Evolutionary conservation across 2,797 vertebrate species (phyloP), one percentile per base, ranked within the genome.

Genomic region (Ctenosaura bakeri): DNA sequence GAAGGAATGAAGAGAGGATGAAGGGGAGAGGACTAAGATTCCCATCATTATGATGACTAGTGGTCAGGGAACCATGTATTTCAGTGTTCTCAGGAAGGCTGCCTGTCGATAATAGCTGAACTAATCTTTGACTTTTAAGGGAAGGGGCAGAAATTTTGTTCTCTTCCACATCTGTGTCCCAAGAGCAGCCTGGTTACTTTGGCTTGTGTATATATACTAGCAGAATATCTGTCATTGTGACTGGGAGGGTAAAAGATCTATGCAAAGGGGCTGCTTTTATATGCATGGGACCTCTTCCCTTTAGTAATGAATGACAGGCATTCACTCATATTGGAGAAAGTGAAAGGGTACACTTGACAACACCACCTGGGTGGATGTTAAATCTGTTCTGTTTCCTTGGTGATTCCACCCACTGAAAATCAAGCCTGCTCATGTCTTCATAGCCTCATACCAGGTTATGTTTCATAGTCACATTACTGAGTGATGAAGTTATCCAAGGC

Each of bases 401-500:
- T 62, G 18, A 88, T 83, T 76, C 29, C 24, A 50, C 50, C 29
- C 50, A 86, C 50, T 74, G 50, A 74, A 24, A 85, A 85, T 59
- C 26, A 62, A 74, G 71, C 26, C 54, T 74, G 66, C 2, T 42
- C 35, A 16, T 88, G 16, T 73, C 14, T 88, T 29, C 26, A 46
- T 22, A 86, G 54, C 16, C 29, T n/a, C 14, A 22, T 56, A 16
- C 38, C 26, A 82, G 52, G 35, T 22, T 82, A 32, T 88, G n/a
- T 83, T 88, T 74, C 35, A 52, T 54, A 16, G n/a, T 66, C 32
- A 80, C 2, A 14, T 46, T 89, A 74, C 69, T 38, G 35, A 56
- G 20, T 56, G 66, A n/a, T 35, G 18, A 9, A 71, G 3, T 52
- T 26, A 69, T 6, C 22, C 24, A 83, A 83, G 82, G 14, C 56